phyloP scores from a whole-genome alignment of 2,113 vertebrate genomes.

The Deroptyus accipitrinus region DNA sequence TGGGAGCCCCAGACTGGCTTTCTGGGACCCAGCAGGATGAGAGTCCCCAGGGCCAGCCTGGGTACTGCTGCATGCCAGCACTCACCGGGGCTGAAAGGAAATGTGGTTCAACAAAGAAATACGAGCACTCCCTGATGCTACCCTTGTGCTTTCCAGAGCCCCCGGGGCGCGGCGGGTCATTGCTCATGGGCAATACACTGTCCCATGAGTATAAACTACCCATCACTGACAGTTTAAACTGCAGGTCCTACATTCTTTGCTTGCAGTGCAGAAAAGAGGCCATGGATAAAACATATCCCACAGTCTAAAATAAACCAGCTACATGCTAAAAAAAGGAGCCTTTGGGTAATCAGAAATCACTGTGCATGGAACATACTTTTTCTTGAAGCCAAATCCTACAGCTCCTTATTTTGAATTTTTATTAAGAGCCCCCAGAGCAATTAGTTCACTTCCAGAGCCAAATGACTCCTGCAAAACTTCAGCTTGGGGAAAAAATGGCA shows the following conservation, averaged over 20 bases:
- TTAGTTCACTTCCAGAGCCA: not conserved
- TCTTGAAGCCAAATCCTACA: conserved; percentile 9
- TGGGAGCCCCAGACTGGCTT: not conserved
- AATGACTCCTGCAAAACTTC: conserved; percentile 7
- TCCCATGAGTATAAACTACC: not conserved
- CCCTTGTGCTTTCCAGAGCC: not conserved
- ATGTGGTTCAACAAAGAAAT: not conserved
- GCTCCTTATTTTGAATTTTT: conserved; percentile 43
- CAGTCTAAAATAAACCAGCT: conserved; percentile 18
- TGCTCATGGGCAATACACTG: not conserved
- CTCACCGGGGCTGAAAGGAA: not conserved
- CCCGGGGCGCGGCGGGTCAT: not conserved
- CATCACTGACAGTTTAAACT: not conserved
- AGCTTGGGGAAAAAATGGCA: conserved; percentile 21
- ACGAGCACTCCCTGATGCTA: not conserved
- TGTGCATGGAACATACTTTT: not conserved
- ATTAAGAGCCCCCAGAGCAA: conserved; percentile 21
- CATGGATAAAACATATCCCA: not conserved
- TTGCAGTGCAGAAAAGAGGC: not conserved
- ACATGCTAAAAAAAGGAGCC: conserved; percentile 23
- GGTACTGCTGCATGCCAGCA: not conserved
- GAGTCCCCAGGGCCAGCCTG: not conserved
- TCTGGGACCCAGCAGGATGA: not conserved
- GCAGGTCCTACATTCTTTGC: not conserved
- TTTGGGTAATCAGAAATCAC: conserved; percentile 40